These are phyloP conservation scores for Erebia epiphron DNA, from an alignment of 2,888 invertebrate species.

Conservation along the genomic window DNA sequence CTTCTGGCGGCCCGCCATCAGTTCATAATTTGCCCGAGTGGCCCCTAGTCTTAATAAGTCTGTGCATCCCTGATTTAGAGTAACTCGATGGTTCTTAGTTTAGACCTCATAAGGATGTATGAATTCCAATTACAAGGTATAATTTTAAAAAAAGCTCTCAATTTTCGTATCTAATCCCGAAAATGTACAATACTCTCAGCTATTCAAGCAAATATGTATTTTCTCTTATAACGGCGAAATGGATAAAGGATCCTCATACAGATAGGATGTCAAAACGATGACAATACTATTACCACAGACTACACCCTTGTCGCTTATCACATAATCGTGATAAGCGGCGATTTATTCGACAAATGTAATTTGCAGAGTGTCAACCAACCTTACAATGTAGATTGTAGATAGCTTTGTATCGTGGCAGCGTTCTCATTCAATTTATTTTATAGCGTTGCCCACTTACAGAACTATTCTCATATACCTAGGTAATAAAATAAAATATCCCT, in stretches of 20 bases:
- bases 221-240: background rate
- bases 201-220: background rate
- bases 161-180: no score
- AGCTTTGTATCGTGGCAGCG: background rate
- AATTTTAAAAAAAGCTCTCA: background rate
- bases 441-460: background rate
- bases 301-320: background rate
- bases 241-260: background rate
- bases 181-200: no score
- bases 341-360: slow-evolving; percentile 13
- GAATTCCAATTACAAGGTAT: no score
- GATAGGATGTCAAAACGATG: background rate
- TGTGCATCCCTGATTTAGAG: no score
- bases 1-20: no score
- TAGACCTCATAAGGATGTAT: no score
- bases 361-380: slow-evolving; percentile 11
- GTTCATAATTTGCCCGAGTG: no score
- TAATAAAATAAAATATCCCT: no score
- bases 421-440: slow-evolving; percentile 1
- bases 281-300: background rate
- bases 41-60: no score
- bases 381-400: slow-evolving; percentile 15
- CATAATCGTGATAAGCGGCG: background rate
- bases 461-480: no score
- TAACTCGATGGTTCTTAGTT: no score